Conservation (phyloP, 2,797 vertebrate genomes). For the Botia almorhae region DNA sequence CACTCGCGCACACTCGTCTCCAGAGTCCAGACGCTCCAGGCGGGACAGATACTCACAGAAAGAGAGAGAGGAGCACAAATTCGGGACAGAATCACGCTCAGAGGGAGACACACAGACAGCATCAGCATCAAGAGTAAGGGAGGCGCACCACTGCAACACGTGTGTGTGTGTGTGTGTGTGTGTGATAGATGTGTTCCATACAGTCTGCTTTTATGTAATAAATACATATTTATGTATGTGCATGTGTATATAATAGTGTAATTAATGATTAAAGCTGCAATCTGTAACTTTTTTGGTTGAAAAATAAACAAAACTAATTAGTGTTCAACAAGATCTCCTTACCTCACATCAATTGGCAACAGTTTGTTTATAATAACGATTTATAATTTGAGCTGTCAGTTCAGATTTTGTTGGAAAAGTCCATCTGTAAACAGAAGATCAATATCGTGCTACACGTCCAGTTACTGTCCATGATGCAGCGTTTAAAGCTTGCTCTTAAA, state of each 20-base stretch:
- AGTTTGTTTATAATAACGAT: no score
- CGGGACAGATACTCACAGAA: slow-evolving; percentile 76
- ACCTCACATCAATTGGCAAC: no score
- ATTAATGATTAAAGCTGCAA: no score
- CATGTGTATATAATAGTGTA: background rate
- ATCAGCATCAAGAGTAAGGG: slow-evolving; percentile 72
- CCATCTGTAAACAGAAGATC: no score
- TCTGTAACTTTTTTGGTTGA: no score
- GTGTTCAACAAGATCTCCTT: no score
- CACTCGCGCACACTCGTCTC: slow-evolving; percentile 20
- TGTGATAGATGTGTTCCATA: background rate
- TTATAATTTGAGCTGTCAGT: no score
- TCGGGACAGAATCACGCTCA: slow-evolving; percentile 72
- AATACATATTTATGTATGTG: background rate
- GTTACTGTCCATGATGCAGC: no score
- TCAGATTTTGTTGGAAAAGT: no score
- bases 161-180: slow-evolving; percentile 39
- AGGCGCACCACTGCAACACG: slow-evolving; percentile 58
- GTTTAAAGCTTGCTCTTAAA: no score
- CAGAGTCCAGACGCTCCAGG: slow-evolving; percentile 54
- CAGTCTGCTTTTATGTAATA: background rate
- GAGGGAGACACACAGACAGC: slow-evolving; percentile 75
- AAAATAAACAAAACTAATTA: no score
- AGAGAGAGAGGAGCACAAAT: slow-evolving; percentile 61
- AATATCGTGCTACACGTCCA: no score